Percentiles rank a stretch among this genome's conserved stretches.
phyloP scores from a whole-genome alignment of 2,888 invertebrate species.

The Parasteatoda lunata region DNA sequence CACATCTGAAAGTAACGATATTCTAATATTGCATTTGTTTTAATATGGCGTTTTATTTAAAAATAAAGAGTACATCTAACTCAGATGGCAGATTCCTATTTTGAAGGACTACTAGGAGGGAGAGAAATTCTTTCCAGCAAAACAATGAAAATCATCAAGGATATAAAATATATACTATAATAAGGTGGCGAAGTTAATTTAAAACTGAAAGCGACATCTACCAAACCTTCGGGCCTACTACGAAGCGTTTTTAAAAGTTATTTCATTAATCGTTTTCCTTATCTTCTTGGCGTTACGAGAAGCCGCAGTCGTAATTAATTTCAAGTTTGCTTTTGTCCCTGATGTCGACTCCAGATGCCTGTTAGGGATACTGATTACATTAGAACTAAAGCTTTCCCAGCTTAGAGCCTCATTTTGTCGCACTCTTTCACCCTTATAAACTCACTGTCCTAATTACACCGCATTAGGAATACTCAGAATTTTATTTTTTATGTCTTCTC shows the following conservation, averaged over 20 bases:
- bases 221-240: conserved; percentile 20
- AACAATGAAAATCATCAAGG: conserved; percentile 55
- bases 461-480: conserved; percentile 18
- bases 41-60: no score
- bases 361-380: conserved; percentile 53
- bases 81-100: conserved; percentile 11
- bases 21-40: no score
- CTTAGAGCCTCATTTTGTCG: conserved; percentile 10
- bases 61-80: no score
- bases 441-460: conserved; percentile 32
- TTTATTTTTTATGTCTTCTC: conserved; percentile 13
- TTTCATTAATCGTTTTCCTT: conserved; percentile 57
- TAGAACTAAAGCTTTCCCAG: conserved; percentile 13
- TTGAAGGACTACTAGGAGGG: conserved; percentile 28
- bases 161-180: conserved; percentile 42
- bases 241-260: conserved; percentile 58
- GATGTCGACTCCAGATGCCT: conserved; percentile 51
- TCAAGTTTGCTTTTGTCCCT: conserved; percentile 47
- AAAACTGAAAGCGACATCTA: conserved; percentile 53
- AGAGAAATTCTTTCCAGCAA: conserved; percentile 41
- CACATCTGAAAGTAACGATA: no score
- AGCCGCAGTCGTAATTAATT: conserved; percentile 59
- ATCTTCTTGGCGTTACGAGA: conserved; percentile 36
- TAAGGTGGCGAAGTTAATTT: conserved; percentile 56
- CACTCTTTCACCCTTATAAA: conserved; percentile 14